Base-by-base conservation (phyloP, 2,797 vertebrate species). In the Caiman crocodilus region DNA sequence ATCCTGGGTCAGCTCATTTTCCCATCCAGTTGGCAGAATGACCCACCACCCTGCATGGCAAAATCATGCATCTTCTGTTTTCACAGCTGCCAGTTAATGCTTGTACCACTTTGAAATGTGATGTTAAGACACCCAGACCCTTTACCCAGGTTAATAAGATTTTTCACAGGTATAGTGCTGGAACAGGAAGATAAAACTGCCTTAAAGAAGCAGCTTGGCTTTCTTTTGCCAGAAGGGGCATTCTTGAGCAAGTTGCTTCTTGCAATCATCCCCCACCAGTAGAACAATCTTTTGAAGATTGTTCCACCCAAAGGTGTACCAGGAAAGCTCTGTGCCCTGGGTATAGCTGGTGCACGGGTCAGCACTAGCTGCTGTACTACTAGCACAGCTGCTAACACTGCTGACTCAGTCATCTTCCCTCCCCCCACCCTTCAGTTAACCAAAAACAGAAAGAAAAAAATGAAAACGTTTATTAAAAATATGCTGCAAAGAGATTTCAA, bases 261-360 rank as follows among this genome's bases (percentile, higher is more conserved):
- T 55, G 71, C 50, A 67, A 89, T 18, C 3, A 55, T 60, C 4
- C 1, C 71, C 25, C 32, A 26, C 21, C 32, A 69, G 26, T 65
- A 15, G 13, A 94, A 65, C 1, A 64, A 14, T 7, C 23, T 12
- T 6, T 63, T 30, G 15, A 67, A 15, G 18, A 5, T 16, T 25
- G 18, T n/a, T 11, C 17, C 0, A 0, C 0, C 2, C n/a, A 2
- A 10, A 50, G 42, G 42, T 50, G 42, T 50, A 50, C 9, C 42
- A 50, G 42, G 42, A 10, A 9, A 50, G 42, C 42, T 50, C 42
- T 50, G 42, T 50, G 42, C 42, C 42, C 42, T 50, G 42, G 42
- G 42, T 50, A 50, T 50, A 50, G 42, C 42, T 50, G 42, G 42
- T 50, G 10, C 42, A 50, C 2, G 42, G 42, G 42, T 50, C 42